Conservation (phyloP, 2,888 invertebrate species). For the Andrena minutula region DNA sequence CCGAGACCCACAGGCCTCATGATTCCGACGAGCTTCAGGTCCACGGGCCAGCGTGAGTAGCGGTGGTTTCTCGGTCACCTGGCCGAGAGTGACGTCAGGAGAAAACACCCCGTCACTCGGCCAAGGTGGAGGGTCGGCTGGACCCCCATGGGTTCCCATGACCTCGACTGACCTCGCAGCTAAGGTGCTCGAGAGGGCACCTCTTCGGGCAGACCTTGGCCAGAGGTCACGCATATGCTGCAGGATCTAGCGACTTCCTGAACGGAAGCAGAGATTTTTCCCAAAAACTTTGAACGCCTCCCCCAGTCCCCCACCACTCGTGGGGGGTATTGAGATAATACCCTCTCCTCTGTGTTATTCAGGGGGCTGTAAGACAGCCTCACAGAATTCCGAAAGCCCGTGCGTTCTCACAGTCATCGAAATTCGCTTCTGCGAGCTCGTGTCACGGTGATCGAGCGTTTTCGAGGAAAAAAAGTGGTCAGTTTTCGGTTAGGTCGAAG, state of each 20-base stretch:
- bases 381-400: constrained; percentile 6
- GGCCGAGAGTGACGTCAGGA: constrained; percentile 61
- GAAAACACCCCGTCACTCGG: constrained; percentile 67
- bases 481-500: constrained; percentile 22
- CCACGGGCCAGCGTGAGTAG: neutral
- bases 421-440: neutral
- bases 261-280: constrained; percentile 69
- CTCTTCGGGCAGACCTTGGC: constrained; percentile 64
- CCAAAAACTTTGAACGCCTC: constrained; percentile 70
- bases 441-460: constrained; percentile 56
- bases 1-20: neutral
- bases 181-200: constrained; percentile 70
- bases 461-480: constrained; percentile 43
- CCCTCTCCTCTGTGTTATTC: constrained; percentile 7
- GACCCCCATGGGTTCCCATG: constrained; percentile 85
- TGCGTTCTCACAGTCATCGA: constrained; percentile 44
- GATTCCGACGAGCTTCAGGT: neutral
- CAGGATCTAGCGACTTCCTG: constrained; percentile 63
- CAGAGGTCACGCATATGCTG: constrained; percentile 80
- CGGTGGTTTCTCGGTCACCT: constrained; percentile 61
- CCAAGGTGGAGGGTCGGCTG: constrained; percentile 49
- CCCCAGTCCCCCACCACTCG: neutral
- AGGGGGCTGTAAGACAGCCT: constrained; percentile 8
- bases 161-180: constrained; percentile 79
- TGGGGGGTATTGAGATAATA: constrained; percentile 52